phyloP scores from a whole-genome alignment of 2,888 invertebrate species.

The Eristalinus aeneus region DNA sequence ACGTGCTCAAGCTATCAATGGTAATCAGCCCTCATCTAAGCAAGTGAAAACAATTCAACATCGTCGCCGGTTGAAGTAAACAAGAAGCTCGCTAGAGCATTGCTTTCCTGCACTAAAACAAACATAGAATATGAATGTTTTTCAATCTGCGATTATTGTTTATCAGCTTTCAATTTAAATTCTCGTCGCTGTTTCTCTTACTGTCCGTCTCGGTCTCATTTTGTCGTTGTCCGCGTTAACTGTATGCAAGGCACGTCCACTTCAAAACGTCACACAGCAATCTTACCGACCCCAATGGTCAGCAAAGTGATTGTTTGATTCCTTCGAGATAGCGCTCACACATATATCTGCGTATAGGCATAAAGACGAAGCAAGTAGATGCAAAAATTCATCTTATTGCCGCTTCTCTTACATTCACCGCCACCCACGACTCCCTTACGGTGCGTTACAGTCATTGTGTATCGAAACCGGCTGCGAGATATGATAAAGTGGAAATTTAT shows the following conservation, averaged over 20 bases:
- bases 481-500: not conserved
- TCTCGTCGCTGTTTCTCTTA: not conserved
- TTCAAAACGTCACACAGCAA: slow-evolving; percentile 25
- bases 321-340: not conserved
- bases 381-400: slow-evolving; percentile 18
- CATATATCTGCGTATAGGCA: not conserved
- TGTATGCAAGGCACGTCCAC: slow-evolving; percentile 17
- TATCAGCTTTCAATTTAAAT: slow-evolving; percentile 27
- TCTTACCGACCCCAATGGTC: slow-evolving; percentile 32
- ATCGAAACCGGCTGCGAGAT: not conserved
- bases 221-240: too few relatives aligned
- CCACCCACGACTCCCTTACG: not conserved
- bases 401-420: slow-evolving; percentile 8
- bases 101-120: slow-evolving; percentile 10
- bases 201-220: not conserved
- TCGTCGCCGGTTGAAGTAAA: slow-evolving; percentile 6
- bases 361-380: not conserved
- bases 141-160: slow-evolving; percentile 18
- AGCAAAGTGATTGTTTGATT: slow-evolving; percentile 4
- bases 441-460: not conserved
- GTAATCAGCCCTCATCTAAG: slow-evolving; percentile 1
- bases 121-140: slow-evolving; percentile 31
- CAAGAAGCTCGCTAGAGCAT: slow-evolving; percentile 10
- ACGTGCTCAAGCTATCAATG: slow-evolving; percentile 24
- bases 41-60: slow-evolving; percentile 16